A percentile compares a stretch with the other conserved stretches of the same genome.
Evolutionary conservation across 2,888 invertebrate genomes (phyloP).

Genomic region (Acleris cristana): DNA sequence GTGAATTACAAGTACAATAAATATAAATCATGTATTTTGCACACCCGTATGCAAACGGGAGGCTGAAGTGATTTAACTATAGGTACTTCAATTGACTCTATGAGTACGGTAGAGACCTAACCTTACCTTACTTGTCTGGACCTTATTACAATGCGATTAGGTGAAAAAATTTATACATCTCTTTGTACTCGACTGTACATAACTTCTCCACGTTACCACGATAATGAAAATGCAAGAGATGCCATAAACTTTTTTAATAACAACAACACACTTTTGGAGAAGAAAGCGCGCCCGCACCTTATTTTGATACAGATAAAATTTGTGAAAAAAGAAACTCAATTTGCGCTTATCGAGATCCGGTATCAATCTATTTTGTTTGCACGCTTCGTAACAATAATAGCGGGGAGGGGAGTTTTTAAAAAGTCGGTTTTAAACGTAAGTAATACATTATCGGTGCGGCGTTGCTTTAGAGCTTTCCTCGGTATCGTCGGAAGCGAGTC

Average conservation of each 20-base stretch:
- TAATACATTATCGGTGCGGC: constrained; percentile 78
- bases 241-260: constrained; percentile 36
- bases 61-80: too few relatives aligned
- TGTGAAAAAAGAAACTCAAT: constrained; percentile 64
- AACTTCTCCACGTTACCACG: constrained; percentile 25
- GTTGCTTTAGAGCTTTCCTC: constrained; percentile 77
- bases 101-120: too few relatives aligned
- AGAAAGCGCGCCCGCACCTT: constrained; percentile 45
- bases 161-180: too few relatives aligned
- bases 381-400: constrained; percentile 64
- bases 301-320: constrained; percentile 50
- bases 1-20: too few relatives aligned
- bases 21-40: too few relatives aligned
- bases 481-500: constrained; percentile 69
- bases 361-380: constrained; percentile 78
- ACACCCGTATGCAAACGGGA: too few relatives aligned
- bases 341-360: constrained; percentile 66
- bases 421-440: constrained; percentile 76
- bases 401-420: constrained; percentile 62
- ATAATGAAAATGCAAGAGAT: constrained; percentile 33
- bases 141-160: too few relatives aligned
- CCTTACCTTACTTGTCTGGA: too few relatives aligned
- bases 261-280: constrained; percentile 35
- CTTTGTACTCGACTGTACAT: neutral
- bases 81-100: too few relatives aligned